Evolutionary conservation across 2,113 vertebrate genomes (phyloP).

Genomic region (Corythoichthys haematopterus): DNA sequence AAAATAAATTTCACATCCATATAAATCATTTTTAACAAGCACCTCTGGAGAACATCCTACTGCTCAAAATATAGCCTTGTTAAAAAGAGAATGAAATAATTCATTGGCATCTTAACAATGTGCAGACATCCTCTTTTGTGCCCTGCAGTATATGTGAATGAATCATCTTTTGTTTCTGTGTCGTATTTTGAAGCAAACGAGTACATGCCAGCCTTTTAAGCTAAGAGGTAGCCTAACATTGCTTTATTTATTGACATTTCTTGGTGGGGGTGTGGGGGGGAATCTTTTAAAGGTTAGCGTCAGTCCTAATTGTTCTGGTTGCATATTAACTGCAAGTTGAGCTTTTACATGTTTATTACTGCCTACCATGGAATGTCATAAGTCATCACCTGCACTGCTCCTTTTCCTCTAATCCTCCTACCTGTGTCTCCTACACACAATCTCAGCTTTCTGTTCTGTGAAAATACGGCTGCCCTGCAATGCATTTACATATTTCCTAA

Average conservation of each 20-base stretch:
- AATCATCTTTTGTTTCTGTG: constrained; percentile 1
- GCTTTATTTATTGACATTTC: background rate
- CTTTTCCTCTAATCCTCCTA: background rate
- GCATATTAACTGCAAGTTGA: constrained; percentile 37
- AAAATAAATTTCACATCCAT: background rate
- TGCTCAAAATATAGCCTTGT: background rate
- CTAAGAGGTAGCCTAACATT: background rate
- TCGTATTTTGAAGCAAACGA: background rate
- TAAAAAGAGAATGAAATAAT: constrained; percentile 2
- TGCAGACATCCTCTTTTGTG: background rate
- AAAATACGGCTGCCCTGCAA: constrained; percentile 51
- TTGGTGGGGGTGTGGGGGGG: too few relatives aligned
- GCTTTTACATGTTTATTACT: constrained; percentile 41
- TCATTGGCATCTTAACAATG: background rate
- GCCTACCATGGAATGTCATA: constrained; percentile 56
- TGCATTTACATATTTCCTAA: constrained; percentile 51
- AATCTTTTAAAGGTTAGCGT: background rate
- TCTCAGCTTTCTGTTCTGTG: constrained; percentile 27
- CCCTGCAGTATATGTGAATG: background rate
- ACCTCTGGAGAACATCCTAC: background rate
- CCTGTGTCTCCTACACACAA: constrained; percentile 6
- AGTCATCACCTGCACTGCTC: constrained; percentile 26
- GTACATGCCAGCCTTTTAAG: background rate
- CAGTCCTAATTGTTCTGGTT: constrained; percentile 17
- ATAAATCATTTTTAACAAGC: constrained; percentile 9